Evolutionary conservation across 2,113 vertebrate genomes (phyloP).

Genomic region (Neoarius graeffei): DNA sequence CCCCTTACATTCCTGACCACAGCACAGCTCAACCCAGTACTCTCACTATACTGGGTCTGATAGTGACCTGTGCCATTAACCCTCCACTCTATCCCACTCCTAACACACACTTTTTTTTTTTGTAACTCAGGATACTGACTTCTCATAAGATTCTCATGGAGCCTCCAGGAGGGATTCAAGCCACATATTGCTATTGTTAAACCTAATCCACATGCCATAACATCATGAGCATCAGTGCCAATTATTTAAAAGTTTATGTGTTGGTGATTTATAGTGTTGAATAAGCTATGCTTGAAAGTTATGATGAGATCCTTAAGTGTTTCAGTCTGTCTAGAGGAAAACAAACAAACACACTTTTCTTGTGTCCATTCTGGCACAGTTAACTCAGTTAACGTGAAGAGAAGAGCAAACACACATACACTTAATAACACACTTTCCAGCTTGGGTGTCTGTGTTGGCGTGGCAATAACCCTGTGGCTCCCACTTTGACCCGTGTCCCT

Average conservation of each 20-base stretch:
- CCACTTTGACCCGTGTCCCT: slow-evolving; percentile 75
- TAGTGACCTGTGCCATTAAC: slow-evolving; percentile 68
- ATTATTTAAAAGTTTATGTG: neutral
- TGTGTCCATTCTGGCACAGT: slow-evolving; percentile 14
- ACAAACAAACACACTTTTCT: slow-evolving; percentile 47
- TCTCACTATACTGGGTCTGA: slow-evolving; percentile 64
- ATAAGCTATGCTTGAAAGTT: neutral
- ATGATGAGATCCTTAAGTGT: neutral
- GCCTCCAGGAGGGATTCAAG: neutral
- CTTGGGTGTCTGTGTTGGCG: slow-evolving; percentile 55
- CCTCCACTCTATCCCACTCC: slow-evolving; percentile 59
- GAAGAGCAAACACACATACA: slow-evolving; percentile 51
- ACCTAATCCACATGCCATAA: slow-evolving; percentile 1
- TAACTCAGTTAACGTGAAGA: slow-evolving; percentile 40
- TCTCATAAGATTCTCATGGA: neutral
- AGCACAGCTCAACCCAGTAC: slow-evolving; percentile 55
- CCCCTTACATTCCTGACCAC: slow-evolving; percentile 60
- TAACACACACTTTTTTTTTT: slow-evolving; percentile 20
- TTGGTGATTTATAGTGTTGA: neutral
- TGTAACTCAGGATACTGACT: neutral
- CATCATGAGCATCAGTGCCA: neutral
- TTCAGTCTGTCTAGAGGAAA: slow-evolving; percentile 49
- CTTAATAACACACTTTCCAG: slow-evolving; percentile 25
- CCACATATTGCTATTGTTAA: neutral
- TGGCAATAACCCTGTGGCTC: slow-evolving; percentile 76